Evolutionary conservation across 2,113 vertebrate genomes (phyloP).

Genomic region (Phylloscopus whistleri): DNA sequence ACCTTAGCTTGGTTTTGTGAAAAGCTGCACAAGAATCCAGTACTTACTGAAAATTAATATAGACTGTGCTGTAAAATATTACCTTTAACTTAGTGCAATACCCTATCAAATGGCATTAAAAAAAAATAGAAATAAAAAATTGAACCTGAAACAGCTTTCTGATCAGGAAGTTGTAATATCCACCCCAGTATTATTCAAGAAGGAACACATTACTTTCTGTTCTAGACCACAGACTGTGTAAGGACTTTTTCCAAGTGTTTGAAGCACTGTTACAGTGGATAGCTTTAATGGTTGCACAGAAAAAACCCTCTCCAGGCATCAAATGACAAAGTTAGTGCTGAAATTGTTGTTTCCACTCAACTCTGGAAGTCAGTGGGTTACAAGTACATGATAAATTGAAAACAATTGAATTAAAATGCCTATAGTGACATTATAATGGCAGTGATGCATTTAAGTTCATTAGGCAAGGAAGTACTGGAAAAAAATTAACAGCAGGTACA

Average conservation of each 20-base stretch:
- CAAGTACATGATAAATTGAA: not conserved
- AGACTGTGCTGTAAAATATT: not conserved
- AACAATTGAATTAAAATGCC: not conserved
- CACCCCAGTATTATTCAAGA: not conserved
- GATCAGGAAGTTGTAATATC: not conserved
- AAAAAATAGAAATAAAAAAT: not conserved
- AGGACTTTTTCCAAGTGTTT: not conserved
- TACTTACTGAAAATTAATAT: not conserved
- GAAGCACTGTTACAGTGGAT: not conserved
- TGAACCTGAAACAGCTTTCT: not conserved
- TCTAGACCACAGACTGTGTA: not conserved
- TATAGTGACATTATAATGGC: not conserved
- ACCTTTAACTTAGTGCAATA: not conserved
- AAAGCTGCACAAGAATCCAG: not conserved
- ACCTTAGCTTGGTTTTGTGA: not conserved
- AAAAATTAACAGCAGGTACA: not conserved
- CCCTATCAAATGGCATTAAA: not conserved
- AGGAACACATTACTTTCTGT: not conserved
- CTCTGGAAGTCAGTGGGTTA: not conserved
- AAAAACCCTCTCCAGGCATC: not conserved
- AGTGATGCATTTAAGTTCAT: not conserved
- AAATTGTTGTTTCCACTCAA: not conserved
- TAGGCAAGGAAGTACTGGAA: not conserved
- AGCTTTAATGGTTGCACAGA: not conserved
- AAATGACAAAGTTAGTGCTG: not conserved